These are phyloP conservation scores for Ectropis grisescens DNA, from an alignment of 1,140 invertebrate genomes.

Conservation along the genomic window DNA sequence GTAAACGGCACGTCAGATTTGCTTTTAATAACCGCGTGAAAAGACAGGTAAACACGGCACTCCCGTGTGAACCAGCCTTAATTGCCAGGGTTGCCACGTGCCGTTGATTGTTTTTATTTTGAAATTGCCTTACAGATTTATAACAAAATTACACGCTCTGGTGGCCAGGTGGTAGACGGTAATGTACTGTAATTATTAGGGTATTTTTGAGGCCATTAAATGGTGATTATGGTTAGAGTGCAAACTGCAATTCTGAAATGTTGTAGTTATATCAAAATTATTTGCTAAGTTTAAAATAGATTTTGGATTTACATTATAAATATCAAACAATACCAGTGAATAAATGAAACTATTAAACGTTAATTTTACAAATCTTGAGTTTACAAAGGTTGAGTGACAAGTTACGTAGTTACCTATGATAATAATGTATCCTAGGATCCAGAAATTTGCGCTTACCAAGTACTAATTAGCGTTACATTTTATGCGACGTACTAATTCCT, in stretches of 20 bases:
- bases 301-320: not conserved
- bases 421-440: too few relatives aligned
- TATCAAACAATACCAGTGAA: too few relatives aligned
- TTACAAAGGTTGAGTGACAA: too few relatives aligned
- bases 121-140: conserved; percentile 19
- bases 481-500: too few relatives aligned
- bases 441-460: too few relatives aligned
- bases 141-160: conserved; percentile 24
- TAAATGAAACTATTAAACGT: too few relatives aligned
- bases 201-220: too few relatives aligned
- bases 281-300: not conserved
- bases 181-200: too few relatives aligned
- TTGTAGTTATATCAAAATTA: not conserved
- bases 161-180: conserved; percentile 5
- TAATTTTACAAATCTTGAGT: too few relatives aligned
- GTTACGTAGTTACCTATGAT: too few relatives aligned
- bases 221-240: not conserved
- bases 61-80: conserved; percentile 23
- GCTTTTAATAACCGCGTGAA: not conserved
- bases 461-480: too few relatives aligned
- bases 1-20: not conserved
- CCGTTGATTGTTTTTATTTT: conserved; percentile 30
- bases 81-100: conserved; percentile 35
- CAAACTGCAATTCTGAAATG: not conserved
- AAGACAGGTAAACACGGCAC: conserved; percentile 15